Conservation (phyloP, 2,888 invertebrate genomes). For the Trilocha varians region DNA sequence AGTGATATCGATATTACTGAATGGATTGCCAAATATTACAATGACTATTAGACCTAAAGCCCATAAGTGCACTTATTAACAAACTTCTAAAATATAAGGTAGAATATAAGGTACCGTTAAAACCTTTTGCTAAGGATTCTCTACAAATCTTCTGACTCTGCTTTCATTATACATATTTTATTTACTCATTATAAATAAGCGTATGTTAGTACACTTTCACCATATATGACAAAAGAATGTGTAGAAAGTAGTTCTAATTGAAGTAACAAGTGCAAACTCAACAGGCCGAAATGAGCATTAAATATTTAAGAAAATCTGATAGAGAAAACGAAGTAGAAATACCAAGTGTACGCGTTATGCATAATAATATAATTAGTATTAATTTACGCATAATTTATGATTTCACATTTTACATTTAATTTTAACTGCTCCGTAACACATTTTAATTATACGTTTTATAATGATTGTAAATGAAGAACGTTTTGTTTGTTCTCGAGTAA, state of each 20-base stretch:
- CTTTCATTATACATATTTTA: background rate
- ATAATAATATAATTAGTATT: background rate
- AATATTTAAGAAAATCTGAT: background rate
- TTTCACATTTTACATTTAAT: background rate
- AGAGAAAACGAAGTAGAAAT: background rate
- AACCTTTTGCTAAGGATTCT: no score
- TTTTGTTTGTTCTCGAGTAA: background rate
- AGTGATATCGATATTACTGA: no score
- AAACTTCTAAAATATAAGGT: no score
- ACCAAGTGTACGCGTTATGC: background rate
- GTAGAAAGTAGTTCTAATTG: constrained; percentile 7
- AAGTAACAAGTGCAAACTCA: background rate
- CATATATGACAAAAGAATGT: constrained; percentile 6
- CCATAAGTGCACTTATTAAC: no score
- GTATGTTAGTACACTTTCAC: constrained; percentile 6
- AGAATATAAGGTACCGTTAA: no score
- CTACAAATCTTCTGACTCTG: background rate
- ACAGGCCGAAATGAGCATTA: background rate
- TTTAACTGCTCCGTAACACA: background rate
- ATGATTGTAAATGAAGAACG: background rate
- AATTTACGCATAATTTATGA: background rate
- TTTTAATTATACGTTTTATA: background rate
- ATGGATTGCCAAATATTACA: no score
- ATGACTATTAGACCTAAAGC: no score
- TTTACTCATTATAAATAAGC: constrained; percentile 3